Evolutionary conservation across 1,140 invertebrate species (phyloP).

Genomic region (Procambarus clarkii): DNA sequence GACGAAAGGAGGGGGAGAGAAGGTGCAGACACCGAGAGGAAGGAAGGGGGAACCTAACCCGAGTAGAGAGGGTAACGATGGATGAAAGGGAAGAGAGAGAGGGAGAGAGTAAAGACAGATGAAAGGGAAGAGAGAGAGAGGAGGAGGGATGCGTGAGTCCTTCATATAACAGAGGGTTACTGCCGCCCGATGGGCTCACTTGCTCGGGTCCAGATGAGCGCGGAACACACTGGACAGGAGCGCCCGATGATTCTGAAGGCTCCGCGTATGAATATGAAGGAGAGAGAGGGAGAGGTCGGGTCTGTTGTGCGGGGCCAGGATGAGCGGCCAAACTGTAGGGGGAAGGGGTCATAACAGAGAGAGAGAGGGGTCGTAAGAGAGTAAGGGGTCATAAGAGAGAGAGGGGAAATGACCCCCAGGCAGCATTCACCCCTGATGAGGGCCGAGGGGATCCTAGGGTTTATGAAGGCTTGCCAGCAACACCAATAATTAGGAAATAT

Average conservation of each 20-base stretch:
- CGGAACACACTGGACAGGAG: slow-evolving; percentile 1
- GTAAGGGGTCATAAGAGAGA: too few species aligned
- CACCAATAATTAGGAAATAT: neutral
- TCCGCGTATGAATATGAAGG: slow-evolving; percentile 13
- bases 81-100: neutral
- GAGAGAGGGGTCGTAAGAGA: too few species aligned
- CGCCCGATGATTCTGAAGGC: slow-evolving; percentile 25
- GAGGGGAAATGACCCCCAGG: neutral
- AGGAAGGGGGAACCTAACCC: neutral
- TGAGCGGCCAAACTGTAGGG: slow-evolving; percentile 13
- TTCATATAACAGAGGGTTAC: slow-evolving; percentile 32
- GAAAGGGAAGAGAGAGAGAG: slow-evolving; percentile 7
- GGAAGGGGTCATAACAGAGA: slow-evolving; percentile 3
- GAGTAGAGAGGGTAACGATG: neutral
- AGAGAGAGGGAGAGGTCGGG: slow-evolving; percentile 11
- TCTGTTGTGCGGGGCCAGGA: neutral
- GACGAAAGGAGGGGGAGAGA: neutral
- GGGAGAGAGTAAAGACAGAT: slow-evolving; percentile 24
- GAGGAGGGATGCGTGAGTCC: neutral
- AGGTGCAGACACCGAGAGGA: neutral
- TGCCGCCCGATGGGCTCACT: slow-evolving; percentile 11
- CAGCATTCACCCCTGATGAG: neutral
- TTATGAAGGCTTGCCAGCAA: neutral
- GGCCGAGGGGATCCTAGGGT: neutral
- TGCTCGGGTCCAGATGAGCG: neutral